These are phyloP conservation scores for Dendrocincla fuliginosa DNA, from an alignment of 2,797 vertebrate species.

Conservation along the genomic window DNA sequence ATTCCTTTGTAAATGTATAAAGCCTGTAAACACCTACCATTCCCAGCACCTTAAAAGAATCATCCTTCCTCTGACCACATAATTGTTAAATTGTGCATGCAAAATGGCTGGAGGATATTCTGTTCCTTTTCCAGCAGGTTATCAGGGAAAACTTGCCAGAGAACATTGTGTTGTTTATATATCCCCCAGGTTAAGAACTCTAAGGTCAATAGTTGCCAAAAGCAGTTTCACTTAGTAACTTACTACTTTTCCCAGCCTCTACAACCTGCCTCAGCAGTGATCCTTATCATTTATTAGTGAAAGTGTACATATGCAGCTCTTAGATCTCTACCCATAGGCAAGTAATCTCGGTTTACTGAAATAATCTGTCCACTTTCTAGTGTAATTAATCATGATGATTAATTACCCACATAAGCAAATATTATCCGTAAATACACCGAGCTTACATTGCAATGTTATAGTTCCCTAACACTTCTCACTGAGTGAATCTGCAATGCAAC, in stretches of 20 bases:
- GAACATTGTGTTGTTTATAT: slow-evolving; percentile 72
- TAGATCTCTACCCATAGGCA: slow-evolving; percentile 47
- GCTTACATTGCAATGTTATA: background rate
- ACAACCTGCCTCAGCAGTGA: slow-evolving; percentile 50
- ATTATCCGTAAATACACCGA: slow-evolving; percentile 17
- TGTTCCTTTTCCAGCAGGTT: slow-evolving; percentile 74
- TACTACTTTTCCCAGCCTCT: slow-evolving; percentile 62
- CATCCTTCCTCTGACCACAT: slow-evolving; percentile 72
- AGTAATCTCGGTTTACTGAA: slow-evolving; percentile 56
- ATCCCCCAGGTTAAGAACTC: slow-evolving; percentile 75
- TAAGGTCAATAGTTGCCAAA: slow-evolving; percentile 80
- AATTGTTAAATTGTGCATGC: slow-evolving; percentile 82
- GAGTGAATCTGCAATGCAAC: background rate
- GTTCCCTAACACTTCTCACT: background rate
- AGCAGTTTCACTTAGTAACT: slow-evolving; percentile 73
- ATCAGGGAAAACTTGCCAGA: slow-evolving; percentile 73
- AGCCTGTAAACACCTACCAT: slow-evolving; percentile 57
- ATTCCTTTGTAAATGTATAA: slow-evolving; percentile 68
- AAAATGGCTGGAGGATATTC: slow-evolving; percentile 76
- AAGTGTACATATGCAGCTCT: background rate
- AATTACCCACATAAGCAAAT: slow-evolving; percentile 45
- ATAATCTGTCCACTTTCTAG: slow-evolving; percentile 50
- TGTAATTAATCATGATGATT: slow-evolving; percentile 66
- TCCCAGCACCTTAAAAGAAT: slow-evolving; percentile 68
- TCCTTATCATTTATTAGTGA: slow-evolving; percentile 65